phyloP scores from a whole-genome alignment of 2,797 vertebrate species.

The Epinephelus coioides region DNA sequence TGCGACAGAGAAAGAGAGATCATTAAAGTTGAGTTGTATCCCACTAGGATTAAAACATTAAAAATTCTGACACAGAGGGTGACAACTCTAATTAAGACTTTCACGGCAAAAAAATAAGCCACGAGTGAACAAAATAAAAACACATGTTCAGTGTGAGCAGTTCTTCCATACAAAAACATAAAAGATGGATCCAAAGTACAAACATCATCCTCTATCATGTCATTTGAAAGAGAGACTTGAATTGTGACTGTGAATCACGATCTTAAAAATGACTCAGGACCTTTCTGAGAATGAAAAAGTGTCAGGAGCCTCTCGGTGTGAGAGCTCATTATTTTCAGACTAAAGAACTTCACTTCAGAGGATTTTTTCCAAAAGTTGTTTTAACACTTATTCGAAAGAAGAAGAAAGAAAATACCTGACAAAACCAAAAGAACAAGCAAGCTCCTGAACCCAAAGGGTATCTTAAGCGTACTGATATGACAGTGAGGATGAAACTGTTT shows the following conservation, averaged over 20 bases:
- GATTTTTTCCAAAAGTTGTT: constrained; percentile 14
- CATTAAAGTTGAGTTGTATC: constrained; percentile 59
- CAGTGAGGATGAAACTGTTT: no score
- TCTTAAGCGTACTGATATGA: background rate
- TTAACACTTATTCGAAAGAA: constrained; percentile 22
- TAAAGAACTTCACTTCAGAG: constrained; percentile 42
- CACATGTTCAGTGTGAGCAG: constrained; percentile 6
- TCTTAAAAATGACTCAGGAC: constrained; percentile 43
- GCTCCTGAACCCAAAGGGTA: background rate
- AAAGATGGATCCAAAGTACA: constrained; percentile 18
- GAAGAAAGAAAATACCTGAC: background rate
- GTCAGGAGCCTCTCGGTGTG: constrained; percentile 39
- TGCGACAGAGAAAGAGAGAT: constrained; percentile 42
- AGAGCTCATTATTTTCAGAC: constrained; percentile 67
- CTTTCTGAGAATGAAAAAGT: constrained; percentile 42
- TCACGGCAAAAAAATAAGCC: background rate
- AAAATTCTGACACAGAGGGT: constrained; percentile 39
- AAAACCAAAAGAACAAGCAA: constrained; percentile 2
- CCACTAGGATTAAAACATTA: constrained; percentile 54
- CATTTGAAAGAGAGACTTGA: constrained; percentile 39
- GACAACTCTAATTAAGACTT: constrained; percentile 63
- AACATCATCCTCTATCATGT: constrained; percentile 25
- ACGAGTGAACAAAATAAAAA: constrained; percentile 20
- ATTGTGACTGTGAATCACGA: constrained; percentile 37
- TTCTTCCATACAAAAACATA: background rate